A percentile compares a stretch with the other conserved stretches of the same genome.
These are phyloP conservation scores for Emydocephalus ijimae DNA, from an alignment of 2,113 vertebrate genomes.

Conservation along the genomic window DNA sequence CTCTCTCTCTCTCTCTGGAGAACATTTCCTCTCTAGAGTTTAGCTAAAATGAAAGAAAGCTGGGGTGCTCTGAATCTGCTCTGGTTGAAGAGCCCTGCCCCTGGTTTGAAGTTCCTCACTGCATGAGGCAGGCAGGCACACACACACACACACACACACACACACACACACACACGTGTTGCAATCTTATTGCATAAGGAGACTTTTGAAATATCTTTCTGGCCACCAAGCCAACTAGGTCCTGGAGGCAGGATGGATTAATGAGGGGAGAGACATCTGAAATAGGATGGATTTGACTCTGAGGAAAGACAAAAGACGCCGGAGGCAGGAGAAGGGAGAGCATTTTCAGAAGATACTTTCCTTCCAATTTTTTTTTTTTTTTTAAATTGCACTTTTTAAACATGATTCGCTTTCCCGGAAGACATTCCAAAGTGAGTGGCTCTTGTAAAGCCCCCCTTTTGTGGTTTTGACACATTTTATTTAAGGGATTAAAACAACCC, in stretches of 20 bases:
- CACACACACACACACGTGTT: background rate
- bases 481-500: slow-evolving; percentile 31
- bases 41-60: background rate
- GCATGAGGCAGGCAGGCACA: too few species aligned
- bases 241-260: background rate
- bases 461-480: slow-evolving; percentile 41
- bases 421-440: slow-evolving; percentile 24
- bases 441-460: slow-evolving; percentile 38
- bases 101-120: background rate
- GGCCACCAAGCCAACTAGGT: background rate
- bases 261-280: background rate
- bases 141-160: too few species aligned
- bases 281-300: background rate
- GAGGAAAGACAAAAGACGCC: background rate
- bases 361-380: background rate
- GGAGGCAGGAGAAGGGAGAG: too few species aligned
- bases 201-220: background rate
- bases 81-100: background rate
- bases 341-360: background rate
- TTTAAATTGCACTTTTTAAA: slow-evolving; percentile 8
- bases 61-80: background rate
- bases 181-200: background rate
- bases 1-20: background rate
- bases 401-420: slow-evolving; percentile 13
- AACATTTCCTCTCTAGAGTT: background rate